phyloP scores from a whole-genome alignment of 2,797 vertebrate species.

The Eulemur coronatus region DNA sequence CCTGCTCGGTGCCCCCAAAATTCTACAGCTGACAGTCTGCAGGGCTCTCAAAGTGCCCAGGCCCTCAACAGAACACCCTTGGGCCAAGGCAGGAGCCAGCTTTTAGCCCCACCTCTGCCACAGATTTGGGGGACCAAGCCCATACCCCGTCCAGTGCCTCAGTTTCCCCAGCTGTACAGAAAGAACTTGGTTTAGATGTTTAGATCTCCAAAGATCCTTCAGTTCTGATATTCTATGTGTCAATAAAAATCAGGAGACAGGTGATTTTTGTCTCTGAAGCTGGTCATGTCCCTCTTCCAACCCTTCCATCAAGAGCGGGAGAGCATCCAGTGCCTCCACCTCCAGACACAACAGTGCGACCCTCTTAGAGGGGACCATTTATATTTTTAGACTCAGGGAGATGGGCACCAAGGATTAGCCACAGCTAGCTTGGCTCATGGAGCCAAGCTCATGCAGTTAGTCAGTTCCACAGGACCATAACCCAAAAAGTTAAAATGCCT shows the following conservation, averaged over 20 bases:
- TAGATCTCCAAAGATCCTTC: background rate
- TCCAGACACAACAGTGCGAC: background rate
- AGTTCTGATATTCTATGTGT: background rate
- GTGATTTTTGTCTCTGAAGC: background rate
- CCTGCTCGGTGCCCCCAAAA: background rate
- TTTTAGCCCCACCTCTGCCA: background rate
- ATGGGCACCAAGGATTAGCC: background rate
- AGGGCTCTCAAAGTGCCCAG: background rate
- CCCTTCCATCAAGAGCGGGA: background rate
- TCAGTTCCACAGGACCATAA: background rate
- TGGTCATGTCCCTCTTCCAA: background rate
- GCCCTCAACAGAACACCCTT: background rate
- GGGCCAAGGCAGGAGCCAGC: background rate
- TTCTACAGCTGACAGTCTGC: background rate
- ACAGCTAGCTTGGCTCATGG: background rate
- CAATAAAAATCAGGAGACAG: background rate
- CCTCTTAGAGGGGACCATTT: background rate
- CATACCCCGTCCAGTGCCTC: background rate
- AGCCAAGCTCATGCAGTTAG: background rate
- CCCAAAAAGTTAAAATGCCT: background rate
- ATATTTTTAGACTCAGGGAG: background rate
- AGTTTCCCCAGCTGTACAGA: background rate
- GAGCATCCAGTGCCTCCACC: background rate
- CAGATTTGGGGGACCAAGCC: background rate
- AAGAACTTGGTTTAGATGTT: background rate